phyloP scores from a whole-genome alignment of 2,888 invertebrate genomes.

The Rhagonycha lutea region DNA sequence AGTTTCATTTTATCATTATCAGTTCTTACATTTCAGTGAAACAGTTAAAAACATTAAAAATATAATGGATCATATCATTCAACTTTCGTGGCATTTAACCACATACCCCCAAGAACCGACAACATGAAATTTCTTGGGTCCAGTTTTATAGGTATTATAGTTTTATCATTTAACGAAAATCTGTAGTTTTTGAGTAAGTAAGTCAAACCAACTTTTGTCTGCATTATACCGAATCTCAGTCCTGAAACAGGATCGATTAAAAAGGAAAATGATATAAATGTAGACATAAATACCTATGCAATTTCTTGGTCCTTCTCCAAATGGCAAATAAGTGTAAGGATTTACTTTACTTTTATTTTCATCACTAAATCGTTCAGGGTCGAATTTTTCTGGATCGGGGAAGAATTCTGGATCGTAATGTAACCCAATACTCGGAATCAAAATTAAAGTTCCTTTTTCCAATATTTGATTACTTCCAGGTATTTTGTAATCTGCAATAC shows the following conservation, averaged over 20 bases:
- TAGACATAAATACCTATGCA: slow-evolving; percentile 57
- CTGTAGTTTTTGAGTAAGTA: no score
- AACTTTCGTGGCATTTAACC: no score
- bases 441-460: background rate
- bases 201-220: no score
- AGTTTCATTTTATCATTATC: no score
- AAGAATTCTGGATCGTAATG: slow-evolving; percentile 17
- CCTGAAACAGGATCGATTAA: background rate
- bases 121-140: no score
- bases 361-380: slow-evolving; percentile 16
- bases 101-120: slow-evolving; percentile 37
- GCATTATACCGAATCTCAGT: background rate
- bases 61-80: no score
- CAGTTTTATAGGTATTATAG: no score
- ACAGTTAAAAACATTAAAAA: no score
- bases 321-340: slow-evolving; percentile 61
- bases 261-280: background rate
- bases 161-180: no score
- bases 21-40: no score
- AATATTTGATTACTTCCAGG: background rate
- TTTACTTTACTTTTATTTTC: slow-evolving; percentile 58
- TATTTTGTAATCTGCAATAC: background rate
- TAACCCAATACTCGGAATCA: slow-evolving; percentile 9
- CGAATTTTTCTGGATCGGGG: slow-evolving; percentile 17
- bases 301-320: slow-evolving; percentile 63